Conservation (phyloP, 2,113 vertebrate genomes). For the Machaerirhynchus nigripectus region DNA sequence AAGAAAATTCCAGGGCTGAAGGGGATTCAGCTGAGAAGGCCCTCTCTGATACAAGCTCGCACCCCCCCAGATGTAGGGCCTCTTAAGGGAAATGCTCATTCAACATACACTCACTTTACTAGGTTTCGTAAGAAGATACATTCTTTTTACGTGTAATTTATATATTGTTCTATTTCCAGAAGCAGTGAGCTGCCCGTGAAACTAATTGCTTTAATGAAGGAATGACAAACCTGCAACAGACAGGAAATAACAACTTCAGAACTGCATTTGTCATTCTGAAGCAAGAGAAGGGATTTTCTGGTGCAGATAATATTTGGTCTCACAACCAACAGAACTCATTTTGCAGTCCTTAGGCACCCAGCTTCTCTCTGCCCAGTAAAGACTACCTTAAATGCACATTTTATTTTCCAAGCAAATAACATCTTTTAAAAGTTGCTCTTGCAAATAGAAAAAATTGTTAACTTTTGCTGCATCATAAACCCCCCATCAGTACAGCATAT, state of each 20-base stretch:
- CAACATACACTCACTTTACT: not conserved
- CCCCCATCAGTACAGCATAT: not conserved
- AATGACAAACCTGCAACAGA: not conserved
- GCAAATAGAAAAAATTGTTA: not conserved
- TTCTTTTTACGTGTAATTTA: not conserved
- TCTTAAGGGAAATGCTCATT: not conserved
- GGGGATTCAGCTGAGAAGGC: conserved; percentile 27
- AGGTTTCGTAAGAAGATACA: not conserved
- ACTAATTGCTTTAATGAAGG: conserved; percentile 46
- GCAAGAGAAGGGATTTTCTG: not conserved
- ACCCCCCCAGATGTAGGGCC: not conserved
- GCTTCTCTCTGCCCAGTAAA: not conserved
- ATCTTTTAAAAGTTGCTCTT: not conserved
- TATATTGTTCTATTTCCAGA: not conserved
- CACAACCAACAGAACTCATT: not conserved
- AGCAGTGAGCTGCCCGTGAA: not conserved
- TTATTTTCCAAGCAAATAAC: not conserved
- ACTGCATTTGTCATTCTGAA: conserved; percentile 2
- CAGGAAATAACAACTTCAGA: not conserved
- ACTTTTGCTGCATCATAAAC: not conserved
- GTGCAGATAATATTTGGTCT: conserved; percentile 21
- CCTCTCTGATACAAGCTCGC: not conserved
- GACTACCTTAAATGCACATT: not conserved
- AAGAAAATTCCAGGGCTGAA: conserved; percentile 53
- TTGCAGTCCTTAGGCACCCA: not conserved